Conservation (phyloP, 2,113 vertebrate genomes). For the Dissostichus mawsoni region DNA sequence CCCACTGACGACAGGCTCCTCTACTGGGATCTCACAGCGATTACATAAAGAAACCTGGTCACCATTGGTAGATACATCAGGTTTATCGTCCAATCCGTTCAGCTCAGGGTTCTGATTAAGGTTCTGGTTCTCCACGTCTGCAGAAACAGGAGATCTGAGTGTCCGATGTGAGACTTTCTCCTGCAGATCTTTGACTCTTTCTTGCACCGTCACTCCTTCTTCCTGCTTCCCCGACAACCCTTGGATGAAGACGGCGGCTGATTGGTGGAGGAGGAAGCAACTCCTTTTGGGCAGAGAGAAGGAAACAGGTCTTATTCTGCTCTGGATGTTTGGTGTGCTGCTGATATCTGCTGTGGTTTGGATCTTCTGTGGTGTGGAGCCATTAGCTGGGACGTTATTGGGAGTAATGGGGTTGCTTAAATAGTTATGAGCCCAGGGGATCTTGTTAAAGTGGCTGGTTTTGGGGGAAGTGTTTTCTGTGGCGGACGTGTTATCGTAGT, state of each 20-base stretch:
- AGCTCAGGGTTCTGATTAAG: too few species aligned
- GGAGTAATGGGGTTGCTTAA: constrained; percentile 32
- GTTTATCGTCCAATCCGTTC: too few species aligned
- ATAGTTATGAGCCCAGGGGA: constrained; percentile 50
- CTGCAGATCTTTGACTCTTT: constrained; percentile 35
- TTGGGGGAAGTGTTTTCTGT: not conserved
- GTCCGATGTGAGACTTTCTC: constrained; percentile 31
- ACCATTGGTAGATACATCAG: constrained; percentile 18
- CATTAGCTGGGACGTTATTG: constrained; percentile 35
- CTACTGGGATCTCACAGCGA: constrained; percentile 34
- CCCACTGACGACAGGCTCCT: constrained; percentile 21
- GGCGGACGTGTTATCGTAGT: constrained; percentile 5
- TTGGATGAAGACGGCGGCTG: constrained; percentile 77
- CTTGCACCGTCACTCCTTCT: not conserved
- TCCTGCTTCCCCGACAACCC: constrained; percentile 46
- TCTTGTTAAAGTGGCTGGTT: constrained; percentile 49
- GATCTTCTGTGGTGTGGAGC: constrained; percentile 4
- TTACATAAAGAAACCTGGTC: constrained; percentile 56
- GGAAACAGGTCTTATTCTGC: constrained; percentile 72
- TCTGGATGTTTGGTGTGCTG: not conserved
- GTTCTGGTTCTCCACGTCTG: not conserved
- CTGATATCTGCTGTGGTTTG: not conserved
- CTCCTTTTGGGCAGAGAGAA: constrained; percentile 78
- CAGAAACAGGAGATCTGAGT: constrained; percentile 35
- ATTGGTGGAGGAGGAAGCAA: constrained; percentile 75